Conservation (phyloP, 2,113 vertebrate genomes). For the Nymphicus hollandicus region DNA sequence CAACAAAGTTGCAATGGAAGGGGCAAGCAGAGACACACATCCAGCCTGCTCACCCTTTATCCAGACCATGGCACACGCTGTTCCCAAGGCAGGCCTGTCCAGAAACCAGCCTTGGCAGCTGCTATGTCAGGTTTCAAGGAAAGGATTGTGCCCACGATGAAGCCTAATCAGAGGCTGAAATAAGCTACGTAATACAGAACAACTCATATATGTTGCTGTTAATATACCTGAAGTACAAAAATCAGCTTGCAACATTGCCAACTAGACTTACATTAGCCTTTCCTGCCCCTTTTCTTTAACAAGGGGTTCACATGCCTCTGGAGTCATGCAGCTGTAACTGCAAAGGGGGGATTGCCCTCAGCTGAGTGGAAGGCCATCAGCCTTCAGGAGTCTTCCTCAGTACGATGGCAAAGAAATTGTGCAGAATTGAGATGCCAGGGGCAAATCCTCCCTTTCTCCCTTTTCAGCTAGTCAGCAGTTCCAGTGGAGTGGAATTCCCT, state of each 20-base stretch:
- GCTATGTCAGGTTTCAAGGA: constrained; percentile 16
- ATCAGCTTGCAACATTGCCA: not conserved
- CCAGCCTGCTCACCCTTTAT: not conserved
- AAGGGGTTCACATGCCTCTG: not conserved
- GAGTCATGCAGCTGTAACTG: not conserved
- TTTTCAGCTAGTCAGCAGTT: not conserved
- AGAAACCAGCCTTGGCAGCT: constrained; percentile 1
- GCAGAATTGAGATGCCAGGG: not conserved
- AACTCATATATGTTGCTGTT: not conserved
- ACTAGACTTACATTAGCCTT: not conserved
- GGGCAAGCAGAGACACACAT: constrained; percentile 48
- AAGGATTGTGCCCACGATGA: not conserved
- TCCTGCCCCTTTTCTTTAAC: not conserved
- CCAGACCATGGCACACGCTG: not conserved
- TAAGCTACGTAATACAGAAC: not conserved
- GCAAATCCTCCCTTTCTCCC: not conserved
- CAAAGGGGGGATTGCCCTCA: not conserved
- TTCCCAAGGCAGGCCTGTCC: not conserved
- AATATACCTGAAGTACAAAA: not conserved
- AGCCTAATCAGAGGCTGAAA: not conserved
- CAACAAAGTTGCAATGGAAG: constrained; percentile 43
- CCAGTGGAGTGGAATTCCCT: not conserved
- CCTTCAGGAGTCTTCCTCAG: not conserved
- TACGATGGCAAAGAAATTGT: not conserved
- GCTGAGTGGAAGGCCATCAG: fast-evolving